Evolutionary conservation across 2,888 invertebrate genomes (phyloP).

Genomic region (Bimastos eiseni): DNA sequence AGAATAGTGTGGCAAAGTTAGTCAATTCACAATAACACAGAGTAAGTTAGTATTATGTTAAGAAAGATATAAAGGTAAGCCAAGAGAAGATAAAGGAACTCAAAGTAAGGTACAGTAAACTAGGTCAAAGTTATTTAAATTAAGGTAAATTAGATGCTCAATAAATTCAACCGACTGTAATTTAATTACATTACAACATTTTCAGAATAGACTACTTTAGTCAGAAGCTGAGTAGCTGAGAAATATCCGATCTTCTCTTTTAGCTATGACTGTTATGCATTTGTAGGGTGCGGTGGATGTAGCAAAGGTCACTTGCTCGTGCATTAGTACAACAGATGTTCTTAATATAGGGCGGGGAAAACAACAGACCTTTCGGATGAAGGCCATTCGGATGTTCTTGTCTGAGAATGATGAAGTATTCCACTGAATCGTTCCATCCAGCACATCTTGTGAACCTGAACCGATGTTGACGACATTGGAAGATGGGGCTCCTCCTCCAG

Average conservation of each 20-base stretch:
- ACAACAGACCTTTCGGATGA: conserved; percentile 55
- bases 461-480: not conserved
- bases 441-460: not conserved
- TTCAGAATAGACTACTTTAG: not conserved
- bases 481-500: not conserved
- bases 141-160: not conserved
- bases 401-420: conserved; percentile 40
- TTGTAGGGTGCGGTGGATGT: not conserved
- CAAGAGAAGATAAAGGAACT: not conserved
- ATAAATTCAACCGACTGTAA: not conserved
- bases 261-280: not conserved
- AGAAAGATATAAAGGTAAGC: not conserved
- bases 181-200: not conserved
- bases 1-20: too few relatives aligned
- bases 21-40: too few relatives aligned
- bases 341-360: not conserved
- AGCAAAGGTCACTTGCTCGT: not conserved
- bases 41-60: too few relatives aligned
- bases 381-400: conserved; percentile 53
- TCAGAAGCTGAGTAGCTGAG: not conserved
- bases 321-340: not conserved
- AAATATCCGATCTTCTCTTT: not conserved
- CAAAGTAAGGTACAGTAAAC: not conserved
- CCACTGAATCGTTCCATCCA: not conserved
- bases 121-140: not conserved